Conservation (phyloP, 2,888 invertebrate genomes). For the Portevinia maculata region DNA sequence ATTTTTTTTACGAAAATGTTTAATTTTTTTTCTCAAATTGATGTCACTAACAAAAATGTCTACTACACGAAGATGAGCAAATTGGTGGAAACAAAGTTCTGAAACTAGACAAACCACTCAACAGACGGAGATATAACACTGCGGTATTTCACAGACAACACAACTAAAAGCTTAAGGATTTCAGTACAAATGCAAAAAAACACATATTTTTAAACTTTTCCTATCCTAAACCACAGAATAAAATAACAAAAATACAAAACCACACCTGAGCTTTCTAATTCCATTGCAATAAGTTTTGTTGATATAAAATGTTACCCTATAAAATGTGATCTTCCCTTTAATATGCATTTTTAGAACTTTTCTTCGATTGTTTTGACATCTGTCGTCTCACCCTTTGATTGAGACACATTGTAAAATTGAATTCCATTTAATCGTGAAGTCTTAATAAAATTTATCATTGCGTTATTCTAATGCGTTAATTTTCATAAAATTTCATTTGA, state of each 20-base stretch:
- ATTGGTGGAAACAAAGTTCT: background rate
- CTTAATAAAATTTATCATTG: no score
- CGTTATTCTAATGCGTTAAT: no score
- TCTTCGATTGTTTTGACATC: no score
- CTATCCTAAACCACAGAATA: background rate
- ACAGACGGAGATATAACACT: background rate
- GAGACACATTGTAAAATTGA: no score
- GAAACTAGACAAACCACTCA: conserved; percentile 1
- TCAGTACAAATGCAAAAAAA: conserved; percentile 5
- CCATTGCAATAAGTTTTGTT: conserved; percentile 2
- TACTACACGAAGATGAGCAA: conserved; percentile 13
- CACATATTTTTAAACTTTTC: background rate
- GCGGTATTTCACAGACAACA: background rate
- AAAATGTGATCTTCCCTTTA: no score
- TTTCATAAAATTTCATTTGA: no score
- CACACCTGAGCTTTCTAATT: conserved; percentile 11
- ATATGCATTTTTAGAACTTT: no score
- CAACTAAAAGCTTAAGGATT: conserved; percentile 13
- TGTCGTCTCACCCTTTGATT: no score
- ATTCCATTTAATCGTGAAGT: no score
- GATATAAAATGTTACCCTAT: no score
- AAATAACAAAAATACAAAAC: background rate
- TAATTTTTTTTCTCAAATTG: background rate
- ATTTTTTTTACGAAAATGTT: background rate
- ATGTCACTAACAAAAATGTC: conserved; percentile 15